These are phyloP conservation scores for Cryptoprocta ferox DNA, from an alignment of 2,797 vertebrate species.

Conservation along the genomic window DNA sequence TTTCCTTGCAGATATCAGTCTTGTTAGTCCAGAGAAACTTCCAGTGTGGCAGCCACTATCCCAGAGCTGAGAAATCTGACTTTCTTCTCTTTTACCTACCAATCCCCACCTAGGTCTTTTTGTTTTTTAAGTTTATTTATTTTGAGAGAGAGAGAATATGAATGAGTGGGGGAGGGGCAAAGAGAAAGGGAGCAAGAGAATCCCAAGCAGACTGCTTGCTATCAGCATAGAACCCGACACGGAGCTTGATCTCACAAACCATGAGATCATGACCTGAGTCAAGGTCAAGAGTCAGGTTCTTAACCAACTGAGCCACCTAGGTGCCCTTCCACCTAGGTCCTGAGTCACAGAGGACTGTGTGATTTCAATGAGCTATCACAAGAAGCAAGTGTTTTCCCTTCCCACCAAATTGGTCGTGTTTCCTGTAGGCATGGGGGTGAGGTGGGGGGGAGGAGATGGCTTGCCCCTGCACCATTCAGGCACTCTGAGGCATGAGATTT, in stretches of 20 bases:
- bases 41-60: neutral
- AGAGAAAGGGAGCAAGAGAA: too few relatives aligned
- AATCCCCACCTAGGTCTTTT: neutral
- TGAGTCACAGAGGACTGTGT: neutral
- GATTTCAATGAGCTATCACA: neutral
- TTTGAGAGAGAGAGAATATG: too few relatives aligned
- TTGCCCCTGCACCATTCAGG: neutral
- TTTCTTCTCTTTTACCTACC: neutral
- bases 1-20: neutral
- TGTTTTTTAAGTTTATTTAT: too few relatives aligned
- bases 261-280: too few relatives aligned
- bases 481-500: constrained; percentile 85
- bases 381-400: neutral
- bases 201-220: too few relatives aligned
- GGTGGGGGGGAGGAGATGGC: neutral
- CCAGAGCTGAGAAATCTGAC: neutral
- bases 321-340: neutral
- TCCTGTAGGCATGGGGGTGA: neutral
- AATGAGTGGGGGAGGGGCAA: too few relatives aligned
- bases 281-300: too few relatives aligned
- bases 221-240: too few relatives aligned
- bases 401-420: neutral
- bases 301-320: too few relatives aligned
- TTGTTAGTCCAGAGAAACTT: neutral
- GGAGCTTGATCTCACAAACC: too few relatives aligned